Conservation (phyloP, 2,113 vertebrate genomes). For the Atractosteus spatula region DNA sequence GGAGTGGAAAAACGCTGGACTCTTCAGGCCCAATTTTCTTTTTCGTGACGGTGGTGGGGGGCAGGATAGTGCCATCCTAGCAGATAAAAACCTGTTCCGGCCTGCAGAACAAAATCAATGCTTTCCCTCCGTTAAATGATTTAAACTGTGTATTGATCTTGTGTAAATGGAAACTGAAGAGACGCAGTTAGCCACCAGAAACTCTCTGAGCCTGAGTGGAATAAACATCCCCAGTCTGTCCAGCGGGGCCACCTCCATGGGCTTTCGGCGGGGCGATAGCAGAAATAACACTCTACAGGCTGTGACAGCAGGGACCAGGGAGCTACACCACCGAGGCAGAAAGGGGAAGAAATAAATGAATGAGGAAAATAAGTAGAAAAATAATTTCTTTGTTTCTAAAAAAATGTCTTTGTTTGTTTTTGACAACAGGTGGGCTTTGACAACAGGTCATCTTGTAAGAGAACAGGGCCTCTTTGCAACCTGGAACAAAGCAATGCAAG, state of each 20-base stretch:
- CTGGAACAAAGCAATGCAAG: too few relatives aligned
- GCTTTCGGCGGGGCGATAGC: background rate
- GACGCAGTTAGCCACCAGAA: constrained; percentile 42
- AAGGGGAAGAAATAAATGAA: too few relatives aligned
- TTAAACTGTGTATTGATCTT: constrained; percentile 66
- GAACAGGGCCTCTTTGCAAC: too few relatives aligned
- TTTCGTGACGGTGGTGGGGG: background rate
- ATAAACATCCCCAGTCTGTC: background rate
- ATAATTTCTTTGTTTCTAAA: background rate
- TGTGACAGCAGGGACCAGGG: background rate
- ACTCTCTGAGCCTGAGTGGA: constrained; percentile 15
- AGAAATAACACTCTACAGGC: background rate
- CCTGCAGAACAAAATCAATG: constrained; percentile 59
- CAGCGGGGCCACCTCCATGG: background rate
- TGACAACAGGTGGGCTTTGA: too few relatives aligned
- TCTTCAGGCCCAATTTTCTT: background rate
- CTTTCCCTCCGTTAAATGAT: constrained; percentile 60
- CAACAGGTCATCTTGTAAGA: too few relatives aligned
- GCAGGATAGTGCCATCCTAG: constrained; percentile 44
- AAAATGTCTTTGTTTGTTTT: too few relatives aligned
- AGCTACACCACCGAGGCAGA: background rate
- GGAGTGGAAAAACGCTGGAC: background rate
- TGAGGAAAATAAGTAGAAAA: too few relatives aligned
- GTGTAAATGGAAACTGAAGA: constrained; percentile 45
- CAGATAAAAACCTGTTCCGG: constrained; percentile 64